A percentile compares a stretch with the other conserved stretches of the same genome.
phyloP scores from a whole-genome alignment of 2,888 invertebrate genomes.

The Thymelicus sylvestris region DNA sequence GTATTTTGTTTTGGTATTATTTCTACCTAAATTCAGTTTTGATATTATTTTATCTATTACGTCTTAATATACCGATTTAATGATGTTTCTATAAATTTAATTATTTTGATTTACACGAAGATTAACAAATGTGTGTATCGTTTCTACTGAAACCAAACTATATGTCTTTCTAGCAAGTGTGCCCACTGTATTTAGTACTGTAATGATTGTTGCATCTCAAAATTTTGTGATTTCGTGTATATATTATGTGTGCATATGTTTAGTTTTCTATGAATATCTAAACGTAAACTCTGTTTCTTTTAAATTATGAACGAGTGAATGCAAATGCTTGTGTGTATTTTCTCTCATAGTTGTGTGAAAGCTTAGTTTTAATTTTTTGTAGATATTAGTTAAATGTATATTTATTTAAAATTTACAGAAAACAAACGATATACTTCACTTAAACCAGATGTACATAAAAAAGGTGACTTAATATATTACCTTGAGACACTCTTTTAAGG shows the following conservation, averaged over 20 bases:
- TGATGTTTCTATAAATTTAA: no score
- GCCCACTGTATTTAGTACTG: constrained; percentile 11
- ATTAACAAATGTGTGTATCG: constrained; percentile 3
- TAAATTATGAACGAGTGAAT: not conserved
- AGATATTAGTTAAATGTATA: constrained; percentile 14
- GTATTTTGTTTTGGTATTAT: no score
- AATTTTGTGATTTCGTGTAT: constrained; percentile 12
- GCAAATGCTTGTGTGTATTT: constrained; percentile 26
- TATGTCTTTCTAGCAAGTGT: constrained; percentile 14
- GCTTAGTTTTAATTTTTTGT: constrained; percentile 19
- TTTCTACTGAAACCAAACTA: not conserved
- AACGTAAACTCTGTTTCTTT: not conserved
- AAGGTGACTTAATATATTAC: constrained; percentile 9
- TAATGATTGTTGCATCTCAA: constrained; percentile 19
- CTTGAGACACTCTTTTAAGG: constrained; percentile 1
- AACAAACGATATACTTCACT: not conserved
- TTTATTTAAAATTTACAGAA: not conserved
- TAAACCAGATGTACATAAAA: not conserved
- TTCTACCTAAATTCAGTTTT: no score
- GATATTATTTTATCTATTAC: no score
- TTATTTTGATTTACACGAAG: not conserved
- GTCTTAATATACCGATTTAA: no score
- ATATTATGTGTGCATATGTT: not conserved
- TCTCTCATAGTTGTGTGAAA: constrained; percentile 11
- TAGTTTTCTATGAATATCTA: not conserved